phyloP scores from a whole-genome alignment of 2,888 invertebrate species.

The Rhingia campestris region DNA sequence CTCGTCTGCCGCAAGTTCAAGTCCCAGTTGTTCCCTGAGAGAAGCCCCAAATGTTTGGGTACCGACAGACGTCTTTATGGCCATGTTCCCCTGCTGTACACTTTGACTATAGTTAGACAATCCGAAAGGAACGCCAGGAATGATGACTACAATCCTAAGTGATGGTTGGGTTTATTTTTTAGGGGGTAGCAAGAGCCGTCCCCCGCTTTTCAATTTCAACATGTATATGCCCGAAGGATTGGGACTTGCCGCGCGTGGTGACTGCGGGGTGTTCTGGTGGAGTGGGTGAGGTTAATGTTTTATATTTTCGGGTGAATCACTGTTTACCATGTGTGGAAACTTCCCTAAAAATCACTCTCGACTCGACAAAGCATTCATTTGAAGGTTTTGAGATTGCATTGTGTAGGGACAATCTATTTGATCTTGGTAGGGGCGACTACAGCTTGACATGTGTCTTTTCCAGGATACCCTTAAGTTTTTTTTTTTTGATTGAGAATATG shows the following conservation, averaged over 20 bases:
- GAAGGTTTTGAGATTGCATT: too few relatives aligned
- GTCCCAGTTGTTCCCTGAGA: conserved; percentile 67
- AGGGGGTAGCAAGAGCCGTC: background rate
- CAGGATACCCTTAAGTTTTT: too few relatives aligned
- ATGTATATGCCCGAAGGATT: conserved; percentile 52
- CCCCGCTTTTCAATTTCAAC: conserved; percentile 20
- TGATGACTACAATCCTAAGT: conserved; percentile 40
- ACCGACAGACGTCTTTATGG: conserved; percentile 69
- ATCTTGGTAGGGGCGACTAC: too few relatives aligned
- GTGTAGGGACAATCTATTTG: too few relatives aligned
- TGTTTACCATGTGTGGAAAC: conserved; percentile 42
- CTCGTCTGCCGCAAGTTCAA: conserved; percentile 11
- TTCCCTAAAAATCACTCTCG: conserved; percentile 32
- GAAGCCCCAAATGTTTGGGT: conserved; percentile 68
- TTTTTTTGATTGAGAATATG: too few relatives aligned
- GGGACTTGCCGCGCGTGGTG: conserved; percentile 38
- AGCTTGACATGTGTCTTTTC: too few relatives aligned
- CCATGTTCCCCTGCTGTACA: conserved; percentile 65
- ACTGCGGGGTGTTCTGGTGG: conserved; percentile 1
- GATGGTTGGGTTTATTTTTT: background rate
- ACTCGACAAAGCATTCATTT: background rate
- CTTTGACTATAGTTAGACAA: conserved; percentile 43
- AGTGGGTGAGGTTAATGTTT: conserved; percentile 63
- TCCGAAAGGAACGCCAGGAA: conserved; percentile 7
- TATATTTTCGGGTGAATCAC: conserved; percentile 57